Conservation (phyloP, 30 jellyfish, hydroid and myxozoan species). For the Chrysaora quinquecirrha region DNA sequence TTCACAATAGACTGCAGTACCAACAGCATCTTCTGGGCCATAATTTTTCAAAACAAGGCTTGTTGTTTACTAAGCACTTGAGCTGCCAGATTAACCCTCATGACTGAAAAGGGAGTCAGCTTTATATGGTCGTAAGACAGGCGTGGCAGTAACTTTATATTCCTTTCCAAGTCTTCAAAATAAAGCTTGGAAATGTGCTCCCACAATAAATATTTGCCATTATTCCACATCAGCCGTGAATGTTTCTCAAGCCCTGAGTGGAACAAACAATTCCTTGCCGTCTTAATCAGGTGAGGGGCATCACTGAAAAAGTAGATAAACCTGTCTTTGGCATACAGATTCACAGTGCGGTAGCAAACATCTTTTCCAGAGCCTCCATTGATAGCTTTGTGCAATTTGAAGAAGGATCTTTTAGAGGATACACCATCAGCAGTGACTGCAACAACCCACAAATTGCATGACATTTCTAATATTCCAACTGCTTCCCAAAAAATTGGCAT, state of each 20-base stretch:
- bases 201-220: slow-evolving; percentile 10
- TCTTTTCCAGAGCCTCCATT: background rate
- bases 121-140: slow-evolving; percentile 25
- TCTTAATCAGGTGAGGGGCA: slow-evolving; percentile 12
- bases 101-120: slow-evolving; percentile 27
- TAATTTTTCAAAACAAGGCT: slow-evolving; percentile 20
- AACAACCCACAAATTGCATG: slow-evolving; percentile 49
- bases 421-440: slow-evolving; percentile 50
- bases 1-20: slow-evolving; percentile 16
- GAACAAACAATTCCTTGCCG: slow-evolving; percentile 15
- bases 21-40: slow-evolving; percentile 40
- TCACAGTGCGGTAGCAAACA: slow-evolving; percentile 15
- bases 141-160: slow-evolving; percentile 13
- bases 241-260: slow-evolving; percentile 17
- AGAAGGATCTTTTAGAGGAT: slow-evolving; percentile 35
- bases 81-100: slow-evolving; percentile 48
- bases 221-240: slow-evolving; percentile 27
- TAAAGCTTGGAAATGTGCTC: slow-evolving; percentile 8
- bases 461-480: slow-evolving; percentile 24
- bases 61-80: slow-evolving; percentile 42
- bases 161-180: slow-evolving; percentile 1
- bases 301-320: slow-evolving; percentile 16
- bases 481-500: slow-evolving; percentile 50
- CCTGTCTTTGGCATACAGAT: slow-evolving; percentile 9
- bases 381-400: slow-evolving; percentile 2